Base-by-base conservation (phyloP, 2,888 invertebrate species). In the Drosophila melanosoma region DNA sequence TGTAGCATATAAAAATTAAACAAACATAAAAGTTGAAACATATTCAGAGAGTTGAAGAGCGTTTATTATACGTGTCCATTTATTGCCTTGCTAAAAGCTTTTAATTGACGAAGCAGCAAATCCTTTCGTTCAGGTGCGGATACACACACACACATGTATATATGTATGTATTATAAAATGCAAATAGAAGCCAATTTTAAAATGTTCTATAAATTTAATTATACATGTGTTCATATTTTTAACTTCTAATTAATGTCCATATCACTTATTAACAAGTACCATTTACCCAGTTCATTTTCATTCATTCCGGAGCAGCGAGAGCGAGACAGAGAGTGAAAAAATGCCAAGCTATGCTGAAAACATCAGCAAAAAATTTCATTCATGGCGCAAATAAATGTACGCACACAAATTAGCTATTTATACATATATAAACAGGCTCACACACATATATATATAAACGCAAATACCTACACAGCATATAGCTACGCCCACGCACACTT, bases 311-410 rank as follows among this genome's bases (percentile, higher is more conserved):
- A 45, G 12, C n/a, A 29, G 29, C 5, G 11, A 23, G 38, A 52
- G 51, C 12, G 23, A 17, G 15, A 38, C 26, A n/a, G n/a, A 48
- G 15, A 52, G 20, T n/a, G 8, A 36, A 26, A 2, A 33, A 42
- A 42, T 64, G 40, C 60, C 56, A 52, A 52, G 56, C 56, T 12
- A 42, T 15, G 10, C 26, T n/a, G 10, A 26, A 23, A 26, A 51
- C 15, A 29, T 42, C 51, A 57, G 57, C 76, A 63, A 62, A 49
- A 79, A 49, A 66, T 64, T 77, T 77, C 76, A 77, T 79, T 77
- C 74, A 76, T 79, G 57, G 63, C 74, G 66, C 45, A 71, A 62
- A 77, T 75, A 48, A 49, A 57, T 66, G 59, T 62, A 59, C 75
- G 67, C 56, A 74, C 56, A 67, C 56, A 68, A 49, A 64, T 29